phyloP scores from a whole-genome alignment of 2,888 invertebrate species.

The Epirrita christyi region DNA sequence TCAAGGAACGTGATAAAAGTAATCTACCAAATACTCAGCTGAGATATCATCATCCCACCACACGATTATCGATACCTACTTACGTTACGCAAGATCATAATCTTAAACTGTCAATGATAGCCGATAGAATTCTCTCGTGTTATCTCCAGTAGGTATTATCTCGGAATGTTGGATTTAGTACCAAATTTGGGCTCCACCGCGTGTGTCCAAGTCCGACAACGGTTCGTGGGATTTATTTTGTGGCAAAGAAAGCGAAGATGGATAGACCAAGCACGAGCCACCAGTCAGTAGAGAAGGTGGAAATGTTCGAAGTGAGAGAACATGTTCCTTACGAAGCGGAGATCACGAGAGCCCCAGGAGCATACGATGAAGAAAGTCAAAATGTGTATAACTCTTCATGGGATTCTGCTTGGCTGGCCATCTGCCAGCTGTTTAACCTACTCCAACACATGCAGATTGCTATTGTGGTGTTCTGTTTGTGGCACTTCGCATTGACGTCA shows the following conservation, averaged over 20 bases:
- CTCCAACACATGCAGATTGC: conserved; percentile 78
- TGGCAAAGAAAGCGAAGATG: conserved; percentile 55
- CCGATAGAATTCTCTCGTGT: conserved; percentile 59
- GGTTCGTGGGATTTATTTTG: conserved; percentile 55
- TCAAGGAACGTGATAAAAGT: conserved; percentile 54
- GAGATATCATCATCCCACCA: conserved; percentile 48
- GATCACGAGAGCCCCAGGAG: conserved; percentile 67
- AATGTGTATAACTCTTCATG: conserved; percentile 62
- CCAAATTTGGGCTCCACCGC: conserved; percentile 30
- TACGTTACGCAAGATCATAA: conserved; percentile 71
- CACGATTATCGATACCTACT: conserved; percentile 44
- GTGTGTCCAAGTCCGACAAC: conserved; percentile 38
- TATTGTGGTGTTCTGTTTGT: conserved; percentile 74
- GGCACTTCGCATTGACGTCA: conserved; percentile 74
- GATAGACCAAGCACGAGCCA: conserved; percentile 76
- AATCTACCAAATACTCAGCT: conserved; percentile 52
- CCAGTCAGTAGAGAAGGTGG: conserved; percentile 72
- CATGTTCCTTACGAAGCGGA: conserved; percentile 79
- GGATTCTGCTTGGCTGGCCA: conserved; percentile 72
- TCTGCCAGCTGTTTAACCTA: conserved; percentile 75
- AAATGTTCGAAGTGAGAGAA: conserved; percentile 76
- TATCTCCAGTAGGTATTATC: conserved; percentile 60
- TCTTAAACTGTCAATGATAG: conserved; percentile 75
- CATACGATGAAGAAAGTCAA: conserved; percentile 75
- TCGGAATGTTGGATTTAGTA: conserved; percentile 50